These are phyloP conservation scores for Pyrrhura leucotis DNA, from an alignment of 2,797 vertebrate species.

Conservation along the genomic window DNA sequence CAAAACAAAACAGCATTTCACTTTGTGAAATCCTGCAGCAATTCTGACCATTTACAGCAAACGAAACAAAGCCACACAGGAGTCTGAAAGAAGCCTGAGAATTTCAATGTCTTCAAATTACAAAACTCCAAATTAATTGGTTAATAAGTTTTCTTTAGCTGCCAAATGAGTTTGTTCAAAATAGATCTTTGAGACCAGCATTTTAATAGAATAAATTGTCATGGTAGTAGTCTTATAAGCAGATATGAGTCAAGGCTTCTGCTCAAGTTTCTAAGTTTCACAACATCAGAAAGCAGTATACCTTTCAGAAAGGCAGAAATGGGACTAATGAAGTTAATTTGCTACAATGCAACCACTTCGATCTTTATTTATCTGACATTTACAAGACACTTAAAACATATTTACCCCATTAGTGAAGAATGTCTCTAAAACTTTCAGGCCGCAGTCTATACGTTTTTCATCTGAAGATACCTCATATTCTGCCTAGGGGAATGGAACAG, in stretches of 20 bases:
- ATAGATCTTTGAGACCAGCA: background rate
- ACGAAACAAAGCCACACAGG: background rate
- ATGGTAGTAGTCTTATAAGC: background rate
- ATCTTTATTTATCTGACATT: background rate
- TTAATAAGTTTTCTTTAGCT: background rate
- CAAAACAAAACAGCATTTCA: background rate
- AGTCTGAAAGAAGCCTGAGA: background rate
- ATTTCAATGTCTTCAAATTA: background rate
- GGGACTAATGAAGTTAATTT: background rate
- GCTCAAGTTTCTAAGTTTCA: background rate
- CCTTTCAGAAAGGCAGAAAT: background rate
- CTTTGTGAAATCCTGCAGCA: background rate
- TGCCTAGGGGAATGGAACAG: slow-evolving; percentile 75
- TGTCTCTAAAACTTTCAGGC: slow-evolving; percentile 85
- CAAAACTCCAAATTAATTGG: background rate
- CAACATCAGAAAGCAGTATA: background rate
- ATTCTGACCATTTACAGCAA: background rate
- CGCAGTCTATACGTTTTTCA: slow-evolving; percentile 85
- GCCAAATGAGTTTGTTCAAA: background rate
- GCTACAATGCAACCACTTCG: background rate
- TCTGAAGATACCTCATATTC: slow-evolving; percentile 90
- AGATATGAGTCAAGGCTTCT: background rate
- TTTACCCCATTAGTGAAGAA: slow-evolving; percentile 90
- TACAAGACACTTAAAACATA: background rate
- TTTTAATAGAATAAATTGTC: background rate